Base-by-base conservation (phyloP, 92 coral and sea anemone genomes). In the Epizoanthus stellaris region DNA sequence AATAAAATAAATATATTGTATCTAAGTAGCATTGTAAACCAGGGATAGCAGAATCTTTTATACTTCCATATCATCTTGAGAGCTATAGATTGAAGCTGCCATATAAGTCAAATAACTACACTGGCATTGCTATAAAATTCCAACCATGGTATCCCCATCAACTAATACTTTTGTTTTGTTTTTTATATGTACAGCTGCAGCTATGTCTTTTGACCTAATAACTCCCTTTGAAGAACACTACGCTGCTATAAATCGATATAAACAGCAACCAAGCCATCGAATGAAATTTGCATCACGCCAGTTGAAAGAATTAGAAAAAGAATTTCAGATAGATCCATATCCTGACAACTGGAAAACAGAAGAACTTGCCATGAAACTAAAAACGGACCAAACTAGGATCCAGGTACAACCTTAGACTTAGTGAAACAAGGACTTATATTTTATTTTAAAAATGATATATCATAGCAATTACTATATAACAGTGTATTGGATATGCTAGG, bases 261-360 rank as follows among this genome's bases (percentile, higher is more conserved):
- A 30, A 19, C 67, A 63, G 2, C 52, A 42, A 30, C 45, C 21
- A 23, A 63, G 72, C 16, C 71, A 79, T 12, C 47, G 70, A 63
- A 79, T 34, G 15, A 20, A 45, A 12, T 45, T 79, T 63, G 19
- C 83, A 42, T 25, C 72, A 21, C 60, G 19, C 59, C 83, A 79
- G 17, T 9, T 63, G 13, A 59, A 79, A 61, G 83, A 79, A 79
- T 70, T 79, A 21, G 83, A 63, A 63, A 79, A 5, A 45, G 83
- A 79, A 45, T 79, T 62, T 63, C 60, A 79, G 67, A 58, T 42
- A 42, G 34, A 63, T 79, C 39, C 58, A 23, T 63, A 79, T 43
- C 83, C 83, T 30, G 20, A 20, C 42, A 42, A 12, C 9, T 79
- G 83, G 83, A 79, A 63, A 79, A 56, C 71, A 11, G 59, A 30